phyloP scores from a whole-genome alignment of 2,113 vertebrate species.

The Misgurnus anguillicaudatus region DNA sequence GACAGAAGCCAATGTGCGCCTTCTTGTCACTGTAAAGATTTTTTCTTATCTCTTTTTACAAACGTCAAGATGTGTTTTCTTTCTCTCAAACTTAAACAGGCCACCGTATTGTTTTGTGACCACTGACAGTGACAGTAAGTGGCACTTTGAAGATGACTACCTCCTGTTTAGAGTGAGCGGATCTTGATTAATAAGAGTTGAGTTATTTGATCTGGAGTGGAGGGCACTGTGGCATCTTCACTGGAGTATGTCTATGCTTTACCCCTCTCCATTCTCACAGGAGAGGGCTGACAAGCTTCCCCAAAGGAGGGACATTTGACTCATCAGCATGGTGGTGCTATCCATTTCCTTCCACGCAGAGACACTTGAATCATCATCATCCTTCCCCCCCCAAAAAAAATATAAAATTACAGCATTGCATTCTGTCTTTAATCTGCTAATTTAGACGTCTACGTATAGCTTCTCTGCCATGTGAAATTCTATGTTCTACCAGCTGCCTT shows the following conservation, averaged over 20 bases:
- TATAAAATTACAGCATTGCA: background rate
- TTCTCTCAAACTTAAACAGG: conserved; percentile 43
- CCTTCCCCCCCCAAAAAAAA: background rate
- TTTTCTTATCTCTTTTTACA: background rate
- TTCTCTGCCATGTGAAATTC: conserved; percentile 25
- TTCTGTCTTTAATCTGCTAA: conserved; percentile 28
- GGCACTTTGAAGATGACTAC: conserved; percentile 53
- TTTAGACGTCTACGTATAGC: conserved; percentile 12
- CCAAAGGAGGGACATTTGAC: conserved; percentile 50
- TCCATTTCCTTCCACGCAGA: conserved; percentile 41
- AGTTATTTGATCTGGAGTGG: conserved; percentile 60
- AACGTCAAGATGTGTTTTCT: conserved; percentile 40
- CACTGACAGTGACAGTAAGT: conserved; percentile 55
- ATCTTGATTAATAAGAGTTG: conserved; percentile 61
- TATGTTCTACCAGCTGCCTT: conserved; percentile 36
- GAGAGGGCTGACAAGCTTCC: conserved; percentile 56
- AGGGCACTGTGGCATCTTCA: conserved; percentile 54
- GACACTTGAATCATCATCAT: conserved; percentile 44
- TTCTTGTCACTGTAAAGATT: background rate
- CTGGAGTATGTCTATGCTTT: conserved; percentile 42
- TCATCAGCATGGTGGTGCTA: conserved; percentile 51
- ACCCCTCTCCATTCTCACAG: conserved; percentile 46
- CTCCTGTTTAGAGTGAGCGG: conserved; percentile 56
- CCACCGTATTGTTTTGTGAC: conserved; percentile 54
- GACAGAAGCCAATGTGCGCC: conserved; percentile 3